Evolutionary conservation across 2,888 invertebrate genomes (phyloP).

Genomic region (Phengaris arion): DNA sequence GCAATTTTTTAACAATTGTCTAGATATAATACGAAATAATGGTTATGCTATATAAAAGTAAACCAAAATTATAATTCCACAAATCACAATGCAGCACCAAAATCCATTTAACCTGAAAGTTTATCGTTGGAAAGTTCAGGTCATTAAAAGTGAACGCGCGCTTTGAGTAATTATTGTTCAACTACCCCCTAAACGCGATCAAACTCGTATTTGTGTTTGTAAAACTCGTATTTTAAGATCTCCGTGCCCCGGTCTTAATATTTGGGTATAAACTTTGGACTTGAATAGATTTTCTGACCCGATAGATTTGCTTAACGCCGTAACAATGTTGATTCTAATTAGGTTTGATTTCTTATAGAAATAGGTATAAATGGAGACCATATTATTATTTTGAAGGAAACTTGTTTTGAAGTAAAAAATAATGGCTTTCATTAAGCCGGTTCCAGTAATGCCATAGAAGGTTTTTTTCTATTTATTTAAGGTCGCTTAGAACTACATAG

Average conservation of each 20-base stretch:
- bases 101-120: not conserved
- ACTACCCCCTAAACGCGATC: not conserved
- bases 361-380: not conserved
- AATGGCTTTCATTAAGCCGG: too few relatives aligned
- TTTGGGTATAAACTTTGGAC: not conserved
- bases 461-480: too few relatives aligned
- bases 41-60: too few relatives aligned
- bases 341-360: not conserved
- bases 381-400: too few relatives aligned
- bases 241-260: conserved; percentile 4
- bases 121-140: not conserved
- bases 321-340: not conserved
- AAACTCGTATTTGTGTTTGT: conserved; percentile 12
- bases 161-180: conserved; percentile 4
- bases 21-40: too few relatives aligned
- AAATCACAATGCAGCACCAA: not conserved
- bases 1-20: too few relatives aligned
- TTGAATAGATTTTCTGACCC: not conserved
- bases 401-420: too few relatives aligned
- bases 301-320: not conserved
- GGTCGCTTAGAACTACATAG: too few relatives aligned
- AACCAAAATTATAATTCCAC: not conserved
- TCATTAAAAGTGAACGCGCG: not conserved
- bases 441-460: too few relatives aligned
- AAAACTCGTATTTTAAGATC: conserved; percentile 11